A percentile compares a stretch with the other conserved stretches of the same genome.
phyloP scores from a whole-genome alignment of 2,797 vertebrate genomes.

The Gephyroberyx darwinii region DNA sequence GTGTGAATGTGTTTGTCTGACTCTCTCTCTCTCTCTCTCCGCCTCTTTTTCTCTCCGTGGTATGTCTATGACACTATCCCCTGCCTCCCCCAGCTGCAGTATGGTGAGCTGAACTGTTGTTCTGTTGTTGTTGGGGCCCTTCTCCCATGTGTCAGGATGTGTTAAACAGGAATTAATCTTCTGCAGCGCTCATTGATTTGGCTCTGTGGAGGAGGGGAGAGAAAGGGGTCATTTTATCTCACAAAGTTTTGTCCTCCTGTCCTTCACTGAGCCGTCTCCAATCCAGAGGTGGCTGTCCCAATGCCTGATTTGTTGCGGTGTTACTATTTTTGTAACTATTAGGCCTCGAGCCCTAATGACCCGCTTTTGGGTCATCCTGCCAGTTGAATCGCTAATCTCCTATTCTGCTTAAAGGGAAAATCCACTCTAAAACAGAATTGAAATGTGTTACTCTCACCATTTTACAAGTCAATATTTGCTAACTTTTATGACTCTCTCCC shows the following conservation, averaged over 20 bases:
- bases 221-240: constrained; percentile 19
- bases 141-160: constrained; percentile 61
- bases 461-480: constrained; percentile 2
- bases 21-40: background rate
- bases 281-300: background rate
- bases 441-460: background rate
- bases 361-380: constrained; percentile 2
- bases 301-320: constrained; percentile 4
- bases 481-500: constrained; percentile 9
- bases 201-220: constrained; percentile 38
- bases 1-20: background rate
- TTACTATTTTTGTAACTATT: background rate
- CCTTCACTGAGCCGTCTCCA: background rate
- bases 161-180: constrained; percentile 70
- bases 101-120: constrained; percentile 62
- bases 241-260: constrained; percentile 37
- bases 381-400: constrained; percentile 4
- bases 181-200: constrained; percentile 59
- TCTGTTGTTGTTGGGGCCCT: constrained; percentile 60
- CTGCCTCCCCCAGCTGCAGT: constrained; percentile 41
- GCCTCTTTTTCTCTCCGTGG: constrained; percentile 1
- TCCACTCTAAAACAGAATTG: background rate
- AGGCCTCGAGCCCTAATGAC: background rate
- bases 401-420: background rate
- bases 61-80: constrained; percentile 22